A percentile compares a stretch with the other conserved stretches of the same genome.
Evolutionary conservation across 1,140 invertebrate genomes (phyloP).

Genomic region (Caerostris extrusa): DNA sequence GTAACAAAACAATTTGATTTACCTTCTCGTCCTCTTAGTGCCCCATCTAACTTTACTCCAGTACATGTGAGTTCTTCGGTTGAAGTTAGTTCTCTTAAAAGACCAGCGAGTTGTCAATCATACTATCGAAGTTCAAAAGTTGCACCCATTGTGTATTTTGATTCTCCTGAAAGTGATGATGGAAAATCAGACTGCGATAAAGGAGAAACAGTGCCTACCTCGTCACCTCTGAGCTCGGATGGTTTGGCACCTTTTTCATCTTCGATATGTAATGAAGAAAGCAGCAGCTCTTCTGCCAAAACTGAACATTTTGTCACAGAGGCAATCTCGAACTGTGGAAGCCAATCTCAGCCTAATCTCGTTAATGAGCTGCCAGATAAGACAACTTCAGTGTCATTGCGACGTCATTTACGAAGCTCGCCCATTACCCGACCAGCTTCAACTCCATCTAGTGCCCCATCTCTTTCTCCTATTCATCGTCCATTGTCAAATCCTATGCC

Average conservation of each 20-base stretch:
- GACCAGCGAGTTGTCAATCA: constrained; percentile 73
- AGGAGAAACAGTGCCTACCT: constrained; percentile 31
- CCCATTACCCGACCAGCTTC: constrained; percentile 7
- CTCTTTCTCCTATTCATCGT: constrained; percentile 35
- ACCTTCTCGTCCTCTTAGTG: constrained; percentile 68
- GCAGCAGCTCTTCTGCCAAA: constrained; percentile 41
- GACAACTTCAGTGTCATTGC: neutral
- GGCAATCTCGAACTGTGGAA: neutral
- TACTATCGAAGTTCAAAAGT: constrained; percentile 72
- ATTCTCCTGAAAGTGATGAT: constrained; percentile 74
- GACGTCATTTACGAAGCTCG: neutral
- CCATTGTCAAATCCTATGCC: constrained; percentile 54
- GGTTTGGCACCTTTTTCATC: constrained; percentile 1
- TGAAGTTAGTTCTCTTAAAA: constrained; percentile 67
- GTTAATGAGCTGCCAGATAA: neutral
- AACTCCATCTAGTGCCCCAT: constrained; percentile 63
- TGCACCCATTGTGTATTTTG: constrained; percentile 71
- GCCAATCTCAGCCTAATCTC: neutral
- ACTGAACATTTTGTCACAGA: constrained; percentile 16
- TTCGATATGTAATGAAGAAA: neutral
- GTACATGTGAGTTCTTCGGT: neutral
- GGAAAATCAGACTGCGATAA: constrained; percentile 64
- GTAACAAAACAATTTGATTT: constrained; percentile 18
- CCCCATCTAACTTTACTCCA: constrained; percentile 56
- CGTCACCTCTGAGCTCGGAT: constrained; percentile 56